Conservation (phyloP, 2,797 vertebrate species). For the Phoxinus dragarum region DNA sequence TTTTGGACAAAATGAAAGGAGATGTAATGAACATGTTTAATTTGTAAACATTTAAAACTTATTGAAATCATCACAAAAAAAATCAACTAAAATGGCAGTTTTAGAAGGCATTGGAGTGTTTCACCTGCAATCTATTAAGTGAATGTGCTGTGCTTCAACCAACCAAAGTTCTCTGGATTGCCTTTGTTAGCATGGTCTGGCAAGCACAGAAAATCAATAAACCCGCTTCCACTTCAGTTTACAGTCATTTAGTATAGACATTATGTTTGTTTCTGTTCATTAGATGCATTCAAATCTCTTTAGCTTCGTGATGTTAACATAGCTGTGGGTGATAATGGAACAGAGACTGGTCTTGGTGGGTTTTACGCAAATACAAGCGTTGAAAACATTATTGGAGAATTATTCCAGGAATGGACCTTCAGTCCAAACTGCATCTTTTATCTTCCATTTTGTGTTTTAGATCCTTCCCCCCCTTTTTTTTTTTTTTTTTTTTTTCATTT, state of each 20-base stretch:
- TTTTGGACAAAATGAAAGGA: not conserved
- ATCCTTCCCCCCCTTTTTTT: too few relatives aligned
- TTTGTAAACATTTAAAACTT: not conserved
- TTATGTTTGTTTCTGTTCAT: slow-evolving; percentile 38
- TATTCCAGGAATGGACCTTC: not conserved
- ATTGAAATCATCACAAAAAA: not conserved
- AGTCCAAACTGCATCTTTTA: not conserved
- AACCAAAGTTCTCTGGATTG: slow-evolving; percentile 5
- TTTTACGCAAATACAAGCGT: not conserved
- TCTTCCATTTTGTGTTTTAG: not conserved
- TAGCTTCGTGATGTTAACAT: not conserved
- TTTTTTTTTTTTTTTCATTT: not conserved
- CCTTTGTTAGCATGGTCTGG: slow-evolving; percentile 11
- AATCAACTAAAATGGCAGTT: not conserved
- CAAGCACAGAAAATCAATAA: slow-evolving; percentile 44
- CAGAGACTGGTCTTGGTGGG: not conserved
- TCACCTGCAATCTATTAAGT: slow-evolving; percentile 5
- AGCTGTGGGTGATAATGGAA: not conserved
- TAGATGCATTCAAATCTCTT: slow-evolving; percentile 26
- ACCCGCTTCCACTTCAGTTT: slow-evolving; percentile 43
- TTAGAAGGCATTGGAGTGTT: not conserved
- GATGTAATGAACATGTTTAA: not conserved
- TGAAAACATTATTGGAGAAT: not conserved
- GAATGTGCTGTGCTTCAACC: slow-evolving; percentile 2
- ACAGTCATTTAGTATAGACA: slow-evolving; percentile 38